phyloP scores from a whole-genome alignment of 2,113 vertebrate species.

The Scortum barcoo region DNA sequence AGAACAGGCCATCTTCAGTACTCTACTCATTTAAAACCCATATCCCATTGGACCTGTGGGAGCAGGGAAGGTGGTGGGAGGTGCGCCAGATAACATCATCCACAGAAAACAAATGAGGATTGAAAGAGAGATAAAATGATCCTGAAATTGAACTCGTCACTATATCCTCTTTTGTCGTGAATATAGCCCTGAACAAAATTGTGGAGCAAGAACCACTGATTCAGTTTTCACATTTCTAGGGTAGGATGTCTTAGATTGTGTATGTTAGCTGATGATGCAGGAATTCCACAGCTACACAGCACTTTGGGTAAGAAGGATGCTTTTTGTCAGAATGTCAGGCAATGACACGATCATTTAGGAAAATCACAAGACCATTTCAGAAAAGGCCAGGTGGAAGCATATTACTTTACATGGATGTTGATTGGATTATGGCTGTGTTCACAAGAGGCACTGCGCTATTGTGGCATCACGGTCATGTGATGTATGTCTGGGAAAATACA shows the following conservation, averaged over 20 bases:
- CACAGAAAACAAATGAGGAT: conserved; percentile 17
- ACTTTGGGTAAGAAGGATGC: conserved; percentile 41
- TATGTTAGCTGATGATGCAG: conserved; percentile 39
- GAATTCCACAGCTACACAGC: conserved; percentile 36
- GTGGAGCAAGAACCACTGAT: conserved; percentile 26
- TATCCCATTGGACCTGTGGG: conserved; percentile 7
- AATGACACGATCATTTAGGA: conserved; percentile 22
- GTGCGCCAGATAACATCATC: conserved; percentile 20
- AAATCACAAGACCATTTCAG: conserved; percentile 31
- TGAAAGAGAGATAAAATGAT: conserved; percentile 24
- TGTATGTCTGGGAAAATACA: conserved; percentile 40
- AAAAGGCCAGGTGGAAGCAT: conserved; percentile 19
- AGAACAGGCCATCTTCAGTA: conserved; percentile 11
- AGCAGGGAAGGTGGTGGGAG: conserved; percentile 3
- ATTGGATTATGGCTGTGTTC: conserved; percentile 40
- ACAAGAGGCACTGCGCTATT: conserved; percentile 42
- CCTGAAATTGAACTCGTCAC: conserved; percentile 37
- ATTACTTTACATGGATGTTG: conserved; percentile 14
- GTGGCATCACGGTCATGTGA: conserved; percentile 18
- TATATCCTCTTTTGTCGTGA: not conserved
- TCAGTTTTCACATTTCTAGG: conserved; percentile 76
- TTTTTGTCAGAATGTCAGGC: conserved; percentile 30
- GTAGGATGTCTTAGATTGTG: conserved; percentile 52
- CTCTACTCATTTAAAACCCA: conserved; percentile 2
- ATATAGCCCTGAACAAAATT: conserved; percentile 38